Conservation (phyloP, 2,888 invertebrate genomes). For the Leptopterna dolabrata region DNA sequence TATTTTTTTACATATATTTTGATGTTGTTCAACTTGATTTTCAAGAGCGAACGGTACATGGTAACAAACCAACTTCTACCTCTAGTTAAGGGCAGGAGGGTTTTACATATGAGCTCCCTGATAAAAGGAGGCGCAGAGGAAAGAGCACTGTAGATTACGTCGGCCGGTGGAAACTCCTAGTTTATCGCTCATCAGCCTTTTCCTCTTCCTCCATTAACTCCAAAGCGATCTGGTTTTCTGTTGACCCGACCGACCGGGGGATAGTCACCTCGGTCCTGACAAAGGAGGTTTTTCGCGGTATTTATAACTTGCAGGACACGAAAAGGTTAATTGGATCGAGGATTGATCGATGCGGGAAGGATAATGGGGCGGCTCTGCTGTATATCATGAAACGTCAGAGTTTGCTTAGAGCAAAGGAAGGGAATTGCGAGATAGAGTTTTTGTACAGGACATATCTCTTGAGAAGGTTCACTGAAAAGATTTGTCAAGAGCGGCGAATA, state of each 20-base stretch:
- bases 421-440: not conserved
- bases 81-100: not conserved
- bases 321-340: not conserved
- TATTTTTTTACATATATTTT: too few species aligned
- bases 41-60: not conserved
- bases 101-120: not conserved
- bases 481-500: not conserved
- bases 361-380: not conserved
- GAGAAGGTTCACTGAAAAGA: not conserved
- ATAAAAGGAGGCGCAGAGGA: not conserved
- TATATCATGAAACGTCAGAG: not conserved
- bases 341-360: not conserved
- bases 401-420: not conserved
- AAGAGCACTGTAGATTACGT: not conserved
- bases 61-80: not conserved
- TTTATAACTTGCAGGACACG: not conserved
- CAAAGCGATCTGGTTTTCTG: not conserved
- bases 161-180: not conserved
- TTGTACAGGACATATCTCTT: not conserved
- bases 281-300: not conserved
- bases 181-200: not conserved
- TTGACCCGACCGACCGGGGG: not conserved
- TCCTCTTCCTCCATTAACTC: not conserved
- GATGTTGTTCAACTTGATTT: not conserved
- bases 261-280: not conserved